Base-by-base conservation (phyloP, 2,797 vertebrate genomes). In the Sebastes jordani region DNA sequence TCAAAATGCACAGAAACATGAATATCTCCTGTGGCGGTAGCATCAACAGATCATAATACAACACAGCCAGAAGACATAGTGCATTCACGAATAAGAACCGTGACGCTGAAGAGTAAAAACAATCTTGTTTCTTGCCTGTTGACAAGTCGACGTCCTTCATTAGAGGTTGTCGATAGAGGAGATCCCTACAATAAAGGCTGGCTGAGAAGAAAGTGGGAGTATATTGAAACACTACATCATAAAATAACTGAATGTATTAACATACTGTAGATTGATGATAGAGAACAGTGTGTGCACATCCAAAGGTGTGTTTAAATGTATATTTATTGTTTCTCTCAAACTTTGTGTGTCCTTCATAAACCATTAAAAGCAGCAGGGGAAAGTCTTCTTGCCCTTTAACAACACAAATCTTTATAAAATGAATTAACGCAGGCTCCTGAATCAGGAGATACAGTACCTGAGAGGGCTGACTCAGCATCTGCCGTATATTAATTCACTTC, bases 401-500 rank as follows among this genome's bases (percentile, higher is more conserved):
- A 77, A 55, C 25, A 65, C 16, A 46, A 34, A 18, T 62, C 23
- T 71, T 66, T n/a, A 32, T 46, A 20, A 22, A 49, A 36, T 22
- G 14, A 46, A 58, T 22, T 27, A 75, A 85, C 22, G 59, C 16
- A 1, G 8, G 30, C 49, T 83, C 30, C 52, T 78, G 59, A 62
- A 63, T 81, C 64, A 32, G 18, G 65, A 70, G 30, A 72, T 63
- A 42, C 38, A 42, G 38, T 14, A 67, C 81, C 79, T 86, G 64
- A 74, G 63, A 81, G 69, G 56, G 69, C 74, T 82, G 74, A 85
- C 64, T 90, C 83, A 74, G n/a, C 52, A 54, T 78, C 71, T 71
- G 36, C 74, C 56, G 18, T 25, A 58, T 58, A 86, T 82, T 71
- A 18, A 88, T 86, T 64, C 59, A 75, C 58, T 59, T 42, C 0